Base-by-base conservation (phyloP, 2,113 vertebrate species). In the Ptilonorhynchus violaceus region DNA sequence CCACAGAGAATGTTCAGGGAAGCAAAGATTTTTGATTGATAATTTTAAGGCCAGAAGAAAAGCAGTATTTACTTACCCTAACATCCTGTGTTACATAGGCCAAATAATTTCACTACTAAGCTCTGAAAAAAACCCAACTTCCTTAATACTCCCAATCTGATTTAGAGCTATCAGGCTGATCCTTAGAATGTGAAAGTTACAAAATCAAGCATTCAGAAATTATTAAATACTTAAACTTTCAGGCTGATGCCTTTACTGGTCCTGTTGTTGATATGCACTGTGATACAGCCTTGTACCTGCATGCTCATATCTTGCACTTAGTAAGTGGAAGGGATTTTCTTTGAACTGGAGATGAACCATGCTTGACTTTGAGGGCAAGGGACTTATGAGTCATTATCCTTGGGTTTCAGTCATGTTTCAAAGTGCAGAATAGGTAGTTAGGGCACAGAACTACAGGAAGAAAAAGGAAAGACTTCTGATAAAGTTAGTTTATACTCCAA, bases 301-400 rank as follows among this genome's bases (percentile, higher is more conserved):
- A 10, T 18, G 15, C 11, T 72, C 3, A 0, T 39, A 14, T 15
- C 8, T 58, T 79, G 47, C 49, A 44, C 10, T 6, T 37, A 0
- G 37, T 46, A 76, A 39, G 13, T 42, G 46, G 67, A 84, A 67
- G 24, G 27, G 15, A 14, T 72, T 79, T 78, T 84, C 37, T 56
- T 0, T 58, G 46, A 53, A 19, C 13, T 67, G 47, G 35, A 78
- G 33, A n/a, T 79, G 42, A 88, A 20, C 19, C 0, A 2, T 53
- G 27, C 37, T 67, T 80, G 30, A 31, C 42, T 62, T 56, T 33
- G n/a, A 53, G 41, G 30, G n/a, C 30, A 72, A 76, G 90, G 47
- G n/a, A 44, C 42, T 88, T 53, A 30, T 0, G 2, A 60, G 15
- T 60, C 15, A 15, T 66, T 39, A 18, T 39, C 25, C 9, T 85